Base-by-base conservation (phyloP, 2,888 invertebrate species). In the Idaea straminata region DNA sequence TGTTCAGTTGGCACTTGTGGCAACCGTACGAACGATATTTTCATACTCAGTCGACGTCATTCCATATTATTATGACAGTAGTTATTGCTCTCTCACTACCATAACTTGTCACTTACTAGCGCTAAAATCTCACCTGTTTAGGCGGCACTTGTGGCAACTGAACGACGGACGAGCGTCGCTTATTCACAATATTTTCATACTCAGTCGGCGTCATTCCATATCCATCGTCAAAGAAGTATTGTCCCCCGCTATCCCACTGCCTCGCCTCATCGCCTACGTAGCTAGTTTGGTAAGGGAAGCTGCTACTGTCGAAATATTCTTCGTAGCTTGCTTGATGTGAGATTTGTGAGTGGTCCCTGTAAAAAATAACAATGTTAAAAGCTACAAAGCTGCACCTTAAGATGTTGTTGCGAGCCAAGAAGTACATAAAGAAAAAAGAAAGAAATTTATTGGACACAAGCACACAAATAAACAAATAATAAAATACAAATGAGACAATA, bases 161-260 rank as follows among this genome's bases (percentile, higher is more conserved):
- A 62, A 93, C 91, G 66, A 92, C 89, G 47, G 93, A 93, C 15
- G 93, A 93, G 16, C 94, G 86, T 69, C 93, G 83, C 74, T 94
- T 94, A 74, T 94, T 94, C 69, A 93, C 81, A 69, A 92, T 88
- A 74, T 94, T 94, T 80, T 94, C 94, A 70, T 93, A 93, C 78
- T 93, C 93, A 4, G 94, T 94, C 47, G 94, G 89, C 66, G 94
- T 87, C 70, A 88, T 85, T 0, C 89, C 91, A 63, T 84, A 89
- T 57, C 84, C 82, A 34, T 92, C 92, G 58, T 89, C 88, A 74
- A 82, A 85, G 77, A 88, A 84, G 78, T 88, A 92, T 71, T 86
- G 94, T 85, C 96, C 96, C 79, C 95, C 95, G 60, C 95, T 95
- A 77, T 96, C 96, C 96, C 96, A 96, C 77, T 95, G 96, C 10